phyloP scores from a whole-genome alignment of 2,113 vertebrate species.

The Ciconia boyciana region DNA sequence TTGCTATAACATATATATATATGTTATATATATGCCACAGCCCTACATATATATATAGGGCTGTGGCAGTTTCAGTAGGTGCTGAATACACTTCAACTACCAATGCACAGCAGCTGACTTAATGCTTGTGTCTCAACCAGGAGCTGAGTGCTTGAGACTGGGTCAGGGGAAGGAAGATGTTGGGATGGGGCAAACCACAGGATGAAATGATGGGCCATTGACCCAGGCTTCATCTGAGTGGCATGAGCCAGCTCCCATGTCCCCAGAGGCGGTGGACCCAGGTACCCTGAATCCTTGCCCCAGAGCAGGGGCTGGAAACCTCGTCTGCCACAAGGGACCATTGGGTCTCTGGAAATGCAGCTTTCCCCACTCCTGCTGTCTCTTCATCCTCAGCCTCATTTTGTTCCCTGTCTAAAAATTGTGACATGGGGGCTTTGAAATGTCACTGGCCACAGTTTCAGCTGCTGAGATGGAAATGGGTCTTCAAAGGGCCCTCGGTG shows the following conservation, averaged over 20 bases:
- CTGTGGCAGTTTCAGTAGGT: neutral
- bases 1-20: neutral
- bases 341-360: rapidly evolving
- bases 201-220: neutral
- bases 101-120: neutral
- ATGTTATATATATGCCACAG: too few relatives aligned
- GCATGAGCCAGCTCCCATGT: neutral
- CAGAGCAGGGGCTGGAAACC: neutral
- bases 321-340: neutral
- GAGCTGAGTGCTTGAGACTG: neutral
- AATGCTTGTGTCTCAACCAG: neutral
- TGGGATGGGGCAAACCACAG: neutral
- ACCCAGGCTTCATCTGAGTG: neutral
- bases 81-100: neutral
- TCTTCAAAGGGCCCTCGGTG: neutral
- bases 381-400: neutral
- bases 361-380: neutral
- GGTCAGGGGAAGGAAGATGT: neutral
- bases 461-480: neutral
- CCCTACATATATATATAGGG: too few relatives aligned
- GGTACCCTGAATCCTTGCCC: neutral
- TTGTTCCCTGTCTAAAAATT: neutral
- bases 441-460: neutral
- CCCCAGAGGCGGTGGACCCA: rapidly evolving
- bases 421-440: neutral